phyloP scores from a whole-genome alignment of 2,888 invertebrate species.

The Danaus chrysippus region DNA sequence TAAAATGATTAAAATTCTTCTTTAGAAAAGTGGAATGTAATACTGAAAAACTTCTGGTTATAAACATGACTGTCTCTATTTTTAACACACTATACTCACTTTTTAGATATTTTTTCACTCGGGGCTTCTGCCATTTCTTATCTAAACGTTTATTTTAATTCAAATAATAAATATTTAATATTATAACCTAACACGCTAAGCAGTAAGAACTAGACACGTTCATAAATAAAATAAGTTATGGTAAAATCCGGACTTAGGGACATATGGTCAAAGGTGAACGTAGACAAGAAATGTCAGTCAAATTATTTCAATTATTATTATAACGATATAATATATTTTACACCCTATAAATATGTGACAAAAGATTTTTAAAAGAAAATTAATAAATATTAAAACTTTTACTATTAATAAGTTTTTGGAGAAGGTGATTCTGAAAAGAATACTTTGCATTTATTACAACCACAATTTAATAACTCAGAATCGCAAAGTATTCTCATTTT shows the following conservation, averaged over 20 bases:
- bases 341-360: no score
- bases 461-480: no score
- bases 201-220: constrained; percentile 15
- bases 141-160: constrained; percentile 12
- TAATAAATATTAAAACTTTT: no score
- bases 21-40: constrained; percentile 37
- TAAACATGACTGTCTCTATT: constrained; percentile 47
- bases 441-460: no score
- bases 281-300: constrained; percentile 1
- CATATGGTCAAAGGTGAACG: no score
- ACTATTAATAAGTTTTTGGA: no score
- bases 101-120: constrained; percentile 82
- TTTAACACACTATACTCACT: constrained; percentile 76
- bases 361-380: no score
- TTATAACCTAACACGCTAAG: constrained; percentile 23
- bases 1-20: constrained; percentile 44
- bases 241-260: neutral
- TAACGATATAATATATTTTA: no score
- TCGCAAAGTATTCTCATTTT: no score
- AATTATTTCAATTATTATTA: neutral
- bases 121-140: constrained; percentile 76
- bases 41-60: constrained; percentile 41
- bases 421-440: no score
- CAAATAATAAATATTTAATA: constrained; percentile 10
- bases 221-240: neutral